These are phyloP conservation scores for Baronia brevicornis DNA, from an alignment of 2,888 invertebrate species.

Conservation along the genomic window DNA sequence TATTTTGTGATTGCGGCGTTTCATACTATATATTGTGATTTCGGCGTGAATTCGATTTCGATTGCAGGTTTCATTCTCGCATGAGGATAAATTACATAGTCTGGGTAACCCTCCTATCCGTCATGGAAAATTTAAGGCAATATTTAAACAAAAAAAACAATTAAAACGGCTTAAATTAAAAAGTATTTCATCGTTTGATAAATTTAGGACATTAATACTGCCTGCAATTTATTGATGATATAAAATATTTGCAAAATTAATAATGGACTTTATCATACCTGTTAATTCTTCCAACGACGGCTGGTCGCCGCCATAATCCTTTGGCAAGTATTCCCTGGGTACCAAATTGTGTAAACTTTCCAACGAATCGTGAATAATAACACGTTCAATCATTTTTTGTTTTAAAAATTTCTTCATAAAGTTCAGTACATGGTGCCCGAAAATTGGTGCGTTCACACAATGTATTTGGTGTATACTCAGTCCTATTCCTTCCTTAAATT, in stretches of 20 bases:
- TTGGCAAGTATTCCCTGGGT: slow-evolving; percentile 32
- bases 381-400: slow-evolving; percentile 52
- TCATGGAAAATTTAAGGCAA: too few relatives aligned
- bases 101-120: too few relatives aligned
- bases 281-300: slow-evolving; percentile 41
- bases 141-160: too few relatives aligned
- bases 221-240: too few relatives aligned
- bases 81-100: too few relatives aligned
- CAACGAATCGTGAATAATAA: slow-evolving; percentile 38
- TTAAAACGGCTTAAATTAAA: too few relatives aligned
- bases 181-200: too few relatives aligned
- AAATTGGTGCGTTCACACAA: slow-evolving; percentile 49
- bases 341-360: slow-evolving; percentile 43
- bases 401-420: slow-evolving; percentile 53
- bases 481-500: slow-evolving; percentile 65
- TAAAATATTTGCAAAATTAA: background rate
- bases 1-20: too few relatives aligned
- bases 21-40: too few relatives aligned
- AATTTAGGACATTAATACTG: too few relatives aligned
- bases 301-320: slow-evolving; percentile 50
- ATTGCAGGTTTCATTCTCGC: too few relatives aligned
- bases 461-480: slow-evolving; percentile 54
- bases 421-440: slow-evolving; percentile 39
- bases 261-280: slow-evolving; percentile 31
- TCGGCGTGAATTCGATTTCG: too few relatives aligned